Evolutionary conservation across 2,888 invertebrate genomes (phyloP), one percentile per base, ranked within the genome.

Genomic region (Diplolepis rosae): DNA sequence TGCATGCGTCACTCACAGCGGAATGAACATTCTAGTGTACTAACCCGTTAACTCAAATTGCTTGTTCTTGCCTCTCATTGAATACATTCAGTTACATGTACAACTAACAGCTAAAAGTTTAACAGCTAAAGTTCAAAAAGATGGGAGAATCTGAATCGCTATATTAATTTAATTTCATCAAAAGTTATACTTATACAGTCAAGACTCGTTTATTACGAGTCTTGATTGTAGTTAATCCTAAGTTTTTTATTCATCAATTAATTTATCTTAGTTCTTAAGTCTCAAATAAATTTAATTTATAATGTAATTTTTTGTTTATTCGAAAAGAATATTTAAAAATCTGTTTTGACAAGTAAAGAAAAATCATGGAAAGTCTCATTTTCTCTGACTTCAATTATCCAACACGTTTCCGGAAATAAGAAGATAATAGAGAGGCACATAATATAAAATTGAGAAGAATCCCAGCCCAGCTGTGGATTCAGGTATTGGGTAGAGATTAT

Each of bases 1-100:
- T 72, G 74, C 71, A 79, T 77, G 73, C 70, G 81, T 80, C 81
- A 80, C 77, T 65, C 74, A 54, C 81, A 80, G n/a, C 35, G 56
- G 24, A 39, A 61, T 39, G 22, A 61, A 61, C 56, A 61, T 35
- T 32, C 30, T 32, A 15, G 32, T 56, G 56, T 35, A 35, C 56
- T 7, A 61, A 22, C 13, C 56, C 35, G 56, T 61, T 35, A 35
- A 24, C 35, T 39, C 24, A 39, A 61, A 61, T 61, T 24, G 30
- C 22, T 32, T 18, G 56, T 61, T 18, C 22, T 48, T 22, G 48
- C 22, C 22, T 18, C 11, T 48, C 11, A 13, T 11, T 15, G 7
- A 48, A 4, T 22, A 48, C 48, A 48, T 48, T 48, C 22, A 22
- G 48, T 22, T 48, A 48, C 48, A 48, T 22, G 4, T 7, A 11